Evolutionary conservation across 1,140 invertebrate species (phyloP), one percentile per base, ranked within the genome.

Genomic region (Drosophila willistoni): DNA sequence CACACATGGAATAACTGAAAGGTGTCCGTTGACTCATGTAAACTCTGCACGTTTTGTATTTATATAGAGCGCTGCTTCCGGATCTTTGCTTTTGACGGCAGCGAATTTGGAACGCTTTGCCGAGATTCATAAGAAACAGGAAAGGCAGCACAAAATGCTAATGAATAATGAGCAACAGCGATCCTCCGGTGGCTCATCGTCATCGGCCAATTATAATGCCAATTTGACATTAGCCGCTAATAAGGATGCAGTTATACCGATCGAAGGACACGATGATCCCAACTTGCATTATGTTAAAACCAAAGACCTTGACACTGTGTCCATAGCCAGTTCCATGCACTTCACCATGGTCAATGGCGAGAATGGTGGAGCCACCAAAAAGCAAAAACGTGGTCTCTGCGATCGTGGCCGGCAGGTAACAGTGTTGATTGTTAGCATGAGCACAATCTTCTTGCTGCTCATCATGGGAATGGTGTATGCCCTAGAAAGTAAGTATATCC

Each of bases 341-440:
- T 97, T 97, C 90, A 97, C 96, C 5, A 95, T 97, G 44, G 94
- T 97, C 54, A 96, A 96, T 87, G 95, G 96, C 13, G 95, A 96
- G 81, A 51, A 51, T 22, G 95, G 95, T 41, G 94, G 95, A 92
- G 94, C 95, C 51, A 83, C 92, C 61, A 81, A 87, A 64, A 91
- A 93, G 65, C 76, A 68, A 54, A 79, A 93, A 75, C 64, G 93
- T 70, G 71, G 93, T 82, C 73, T 93, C 90, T 96, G 96, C 92
- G 94, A 94, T 77, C 95, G 95, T 51, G 94, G 94, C 63, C 95
- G 96, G 80, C 95, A 96, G 90, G 94, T 97, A 61, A 96, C 96
- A 25, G 95, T 96, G 17, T 93, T 97, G 29, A 95, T 97, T 57
- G 93, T 96, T 79, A 95, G 95, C 42, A 96, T 96, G 94, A 96